Evolutionary conservation across 2,113 vertebrate genomes (phyloP).

Genomic region (Cavia aperea): DNA sequence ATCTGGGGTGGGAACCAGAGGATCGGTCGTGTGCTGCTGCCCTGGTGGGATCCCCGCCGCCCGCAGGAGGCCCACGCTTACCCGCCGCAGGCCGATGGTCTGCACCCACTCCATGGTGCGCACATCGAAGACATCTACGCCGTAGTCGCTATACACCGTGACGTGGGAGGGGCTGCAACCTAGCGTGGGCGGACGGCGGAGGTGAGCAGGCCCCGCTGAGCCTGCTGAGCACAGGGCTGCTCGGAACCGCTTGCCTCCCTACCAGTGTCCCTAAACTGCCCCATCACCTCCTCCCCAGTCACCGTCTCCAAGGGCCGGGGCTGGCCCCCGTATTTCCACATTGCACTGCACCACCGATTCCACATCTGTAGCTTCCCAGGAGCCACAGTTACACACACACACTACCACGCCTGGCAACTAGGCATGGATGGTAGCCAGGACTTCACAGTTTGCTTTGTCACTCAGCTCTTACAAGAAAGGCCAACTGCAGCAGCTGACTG

Average conservation of each 20-base stretch:
- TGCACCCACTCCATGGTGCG: constrained; percentile 94
- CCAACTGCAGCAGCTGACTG: accelerated
- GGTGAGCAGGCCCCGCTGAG: not conserved
- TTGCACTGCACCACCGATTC: too few relatives aligned
- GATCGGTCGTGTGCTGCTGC: not conserved
- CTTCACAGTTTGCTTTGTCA: not conserved
- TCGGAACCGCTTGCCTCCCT: accelerated
- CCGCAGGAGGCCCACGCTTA: constrained; percentile 54
- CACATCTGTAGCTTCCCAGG: not conserved
- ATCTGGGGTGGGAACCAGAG: constrained; percentile 78
- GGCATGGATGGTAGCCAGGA: accelerated
- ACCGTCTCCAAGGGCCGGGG: not conserved
- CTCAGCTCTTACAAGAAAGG: accelerated
- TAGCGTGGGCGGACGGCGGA: constrained; percentile 66
- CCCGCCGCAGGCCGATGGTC: constrained; percentile 92
- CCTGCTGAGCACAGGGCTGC: not conserved
- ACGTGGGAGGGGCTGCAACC: constrained; percentile 90
- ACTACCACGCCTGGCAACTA: not conserved
- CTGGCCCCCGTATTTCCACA: not conserved
- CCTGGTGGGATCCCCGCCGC: accelerated
- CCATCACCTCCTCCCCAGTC: not conserved
- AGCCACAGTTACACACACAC: not conserved
- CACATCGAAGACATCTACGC: constrained; percentile 93
- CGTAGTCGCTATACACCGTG: constrained; percentile 94
- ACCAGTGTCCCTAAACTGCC: accelerated